A percentile compares a stretch with the other conserved stretches of the same genome.
phyloP scores from a whole-genome alignment of 2,888 invertebrate species.

The Temnothorax rugatulus region DNA sequence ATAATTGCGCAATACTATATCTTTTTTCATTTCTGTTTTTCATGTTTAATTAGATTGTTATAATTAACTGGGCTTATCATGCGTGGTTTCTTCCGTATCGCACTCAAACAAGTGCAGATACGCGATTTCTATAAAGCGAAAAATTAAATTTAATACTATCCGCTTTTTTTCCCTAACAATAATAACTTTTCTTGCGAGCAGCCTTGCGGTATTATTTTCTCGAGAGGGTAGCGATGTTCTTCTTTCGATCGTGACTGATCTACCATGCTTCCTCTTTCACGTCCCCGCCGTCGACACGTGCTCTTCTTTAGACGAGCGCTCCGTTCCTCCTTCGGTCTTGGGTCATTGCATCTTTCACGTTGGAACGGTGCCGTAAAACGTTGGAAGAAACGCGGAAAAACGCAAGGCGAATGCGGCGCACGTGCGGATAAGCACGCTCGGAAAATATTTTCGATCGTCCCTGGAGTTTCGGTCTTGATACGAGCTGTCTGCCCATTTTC shows the following conservation, averaged over 20 bases:
- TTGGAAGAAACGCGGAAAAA: constrained; percentile 75
- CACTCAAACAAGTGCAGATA: constrained; percentile 1
- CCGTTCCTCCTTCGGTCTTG: constrained; percentile 74
- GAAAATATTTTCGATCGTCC: constrained; percentile 73
- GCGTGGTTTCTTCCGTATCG: neutral
- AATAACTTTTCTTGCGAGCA: constrained; percentile 73
- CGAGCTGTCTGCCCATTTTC: constrained; percentile 32
- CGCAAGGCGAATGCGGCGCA: constrained; percentile 78
- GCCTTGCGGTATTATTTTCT: constrained; percentile 72
- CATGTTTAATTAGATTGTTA: neutral
- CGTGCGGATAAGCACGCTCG: constrained; percentile 76
- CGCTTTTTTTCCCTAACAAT: constrained; percentile 46
- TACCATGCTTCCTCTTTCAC: constrained; percentile 69
- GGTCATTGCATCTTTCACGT: constrained; percentile 79
- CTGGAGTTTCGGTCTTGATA: constrained; percentile 50
- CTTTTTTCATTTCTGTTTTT: neutral
- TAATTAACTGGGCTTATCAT: neutral
- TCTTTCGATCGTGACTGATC: constrained; percentile 74
- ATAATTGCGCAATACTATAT: neutral
- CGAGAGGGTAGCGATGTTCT: constrained; percentile 63
- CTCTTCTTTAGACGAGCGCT: constrained; percentile 68
- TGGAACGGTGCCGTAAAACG: constrained; percentile 65
- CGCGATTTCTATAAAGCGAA: constrained; percentile 60
- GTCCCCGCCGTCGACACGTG: constrained; percentile 71
- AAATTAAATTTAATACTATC: constrained; percentile 74